phyloP scores from a whole-genome alignment of 2,113 vertebrate species.

The Actenoides hombroni region DNA sequence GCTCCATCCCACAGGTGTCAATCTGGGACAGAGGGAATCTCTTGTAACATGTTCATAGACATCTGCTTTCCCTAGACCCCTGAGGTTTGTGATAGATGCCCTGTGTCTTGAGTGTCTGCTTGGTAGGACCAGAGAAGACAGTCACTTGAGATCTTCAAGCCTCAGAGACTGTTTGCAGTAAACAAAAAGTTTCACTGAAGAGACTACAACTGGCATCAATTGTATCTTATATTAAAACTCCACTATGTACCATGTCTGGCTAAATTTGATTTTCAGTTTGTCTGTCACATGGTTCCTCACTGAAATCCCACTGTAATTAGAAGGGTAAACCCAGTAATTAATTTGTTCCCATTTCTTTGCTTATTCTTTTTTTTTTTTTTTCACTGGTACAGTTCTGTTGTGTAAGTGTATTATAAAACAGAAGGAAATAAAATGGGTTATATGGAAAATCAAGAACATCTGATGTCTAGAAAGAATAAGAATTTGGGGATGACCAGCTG shows the following conservation, averaged over 20 bases:
- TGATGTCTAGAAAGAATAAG: not conserved
- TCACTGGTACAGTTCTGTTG: not conserved
- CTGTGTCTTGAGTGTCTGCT: not conserved
- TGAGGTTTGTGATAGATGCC: not conserved
- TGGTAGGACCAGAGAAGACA: not conserved
- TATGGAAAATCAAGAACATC: slow-evolving; percentile 22
- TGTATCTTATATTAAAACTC: not conserved
- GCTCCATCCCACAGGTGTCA: not conserved
- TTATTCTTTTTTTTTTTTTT: not conserved
- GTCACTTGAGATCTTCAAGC: not conserved
- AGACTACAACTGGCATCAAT: not conserved
- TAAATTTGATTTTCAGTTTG: not conserved
- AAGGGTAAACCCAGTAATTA: not conserved
- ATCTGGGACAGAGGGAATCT: slow-evolving; percentile 2
- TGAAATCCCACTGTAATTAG: not conserved
- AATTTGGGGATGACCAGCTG: not conserved
- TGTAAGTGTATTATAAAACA: not conserved
- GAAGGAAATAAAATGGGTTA: not conserved
- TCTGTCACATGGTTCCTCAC: not conserved
- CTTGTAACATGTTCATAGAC: not conserved
- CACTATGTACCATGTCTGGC: fast-evolving
- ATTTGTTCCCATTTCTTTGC: not conserved
- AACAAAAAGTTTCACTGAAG: not conserved
- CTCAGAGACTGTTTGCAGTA: not conserved
- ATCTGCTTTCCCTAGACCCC: not conserved